Evolutionary conservation across 2,797 vertebrate genomes (phyloP).

Genomic region (Epinephelus malabaricus): DNA sequence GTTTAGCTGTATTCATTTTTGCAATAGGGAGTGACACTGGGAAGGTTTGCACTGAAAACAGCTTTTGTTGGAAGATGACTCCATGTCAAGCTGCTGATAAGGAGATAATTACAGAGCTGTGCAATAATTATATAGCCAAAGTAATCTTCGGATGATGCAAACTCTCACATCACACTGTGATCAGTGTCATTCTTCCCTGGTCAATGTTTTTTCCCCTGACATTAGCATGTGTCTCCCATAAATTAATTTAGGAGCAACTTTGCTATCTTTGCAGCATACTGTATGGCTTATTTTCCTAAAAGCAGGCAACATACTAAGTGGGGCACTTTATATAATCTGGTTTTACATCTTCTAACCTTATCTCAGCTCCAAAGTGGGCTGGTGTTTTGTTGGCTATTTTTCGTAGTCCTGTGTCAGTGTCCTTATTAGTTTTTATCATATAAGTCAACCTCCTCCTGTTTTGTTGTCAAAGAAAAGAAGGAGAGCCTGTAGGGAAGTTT

Average conservation of each 20-base stretch:
- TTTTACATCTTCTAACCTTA: constrained; percentile 29
- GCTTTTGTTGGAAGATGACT: not conserved
- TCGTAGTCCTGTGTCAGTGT: no score
- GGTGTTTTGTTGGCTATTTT: no score
- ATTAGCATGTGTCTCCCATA: constrained; percentile 13
- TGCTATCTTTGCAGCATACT: constrained; percentile 40
- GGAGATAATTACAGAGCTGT: not conserved
- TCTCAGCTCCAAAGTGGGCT: not conserved
- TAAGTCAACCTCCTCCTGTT: no score
- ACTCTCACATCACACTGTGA: not conserved
- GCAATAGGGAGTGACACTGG: not conserved
- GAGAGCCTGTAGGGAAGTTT: no score
- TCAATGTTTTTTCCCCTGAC: not conserved
- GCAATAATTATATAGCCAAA: not conserved
- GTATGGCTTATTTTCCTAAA: constrained; percentile 31
- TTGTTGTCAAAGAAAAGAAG: no score
- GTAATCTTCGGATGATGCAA: not conserved
- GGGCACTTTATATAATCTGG: constrained; percentile 1
- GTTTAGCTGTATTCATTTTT: not conserved
- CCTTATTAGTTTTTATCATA: no score
- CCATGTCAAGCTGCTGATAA: not conserved
- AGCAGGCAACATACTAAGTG: constrained; percentile 15
- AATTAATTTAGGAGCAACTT: constrained; percentile 43
- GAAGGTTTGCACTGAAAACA: constrained; percentile 2
- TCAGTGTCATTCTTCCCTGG: not conserved